These are phyloP conservation scores for Carollia perspicillata DNA, from an alignment of 2,113 vertebrate species.

Conservation along the genomic window DNA sequence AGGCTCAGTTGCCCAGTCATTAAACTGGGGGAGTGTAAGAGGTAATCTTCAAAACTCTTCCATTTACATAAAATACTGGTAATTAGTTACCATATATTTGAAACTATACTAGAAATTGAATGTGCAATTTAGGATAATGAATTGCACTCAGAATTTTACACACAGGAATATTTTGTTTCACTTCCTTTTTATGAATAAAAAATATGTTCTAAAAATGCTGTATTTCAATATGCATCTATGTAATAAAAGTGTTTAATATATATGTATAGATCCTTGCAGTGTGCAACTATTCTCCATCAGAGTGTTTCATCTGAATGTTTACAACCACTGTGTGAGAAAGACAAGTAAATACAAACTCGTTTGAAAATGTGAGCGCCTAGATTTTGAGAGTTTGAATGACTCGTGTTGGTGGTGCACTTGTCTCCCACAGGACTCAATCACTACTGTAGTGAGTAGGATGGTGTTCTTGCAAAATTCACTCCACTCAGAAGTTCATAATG, in stretches of 20 bases:
- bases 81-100: background rate
- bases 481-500: background rate
- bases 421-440: background rate
- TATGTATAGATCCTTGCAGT: background rate
- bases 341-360: background rate
- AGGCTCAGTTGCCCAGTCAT: background rate
- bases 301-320: background rate
- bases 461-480: background rate
- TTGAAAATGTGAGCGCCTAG: background rate
- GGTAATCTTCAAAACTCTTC: background rate
- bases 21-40: background rate
- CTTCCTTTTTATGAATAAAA: background rate
- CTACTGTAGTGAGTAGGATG: background rate
- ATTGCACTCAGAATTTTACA: background rate
- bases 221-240: background rate
- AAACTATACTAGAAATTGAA: background rate
- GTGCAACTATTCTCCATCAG: background rate
- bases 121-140: background rate
- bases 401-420: background rate
- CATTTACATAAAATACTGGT: background rate
- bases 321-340: background rate
- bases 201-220: background rate
- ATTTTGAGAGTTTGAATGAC: background rate
- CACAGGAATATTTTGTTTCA: background rate
- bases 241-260: background rate